Evolutionary conservation across 2,113 vertebrate genomes (phyloP).

Genomic region (Condylura cristata): DNA sequence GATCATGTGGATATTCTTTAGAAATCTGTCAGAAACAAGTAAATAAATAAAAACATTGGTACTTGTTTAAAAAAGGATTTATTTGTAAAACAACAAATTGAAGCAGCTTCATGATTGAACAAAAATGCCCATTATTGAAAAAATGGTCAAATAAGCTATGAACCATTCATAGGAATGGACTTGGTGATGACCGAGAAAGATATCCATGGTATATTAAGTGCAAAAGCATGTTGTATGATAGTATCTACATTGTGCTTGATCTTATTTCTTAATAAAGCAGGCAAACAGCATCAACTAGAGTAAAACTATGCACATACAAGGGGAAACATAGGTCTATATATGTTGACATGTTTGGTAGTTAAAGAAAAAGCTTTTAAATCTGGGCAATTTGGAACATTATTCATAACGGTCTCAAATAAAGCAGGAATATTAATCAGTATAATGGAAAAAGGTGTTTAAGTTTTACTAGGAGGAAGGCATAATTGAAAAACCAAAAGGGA

Average conservation of each 20-base stretch:
- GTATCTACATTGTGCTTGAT: neutral
- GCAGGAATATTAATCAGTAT: neutral
- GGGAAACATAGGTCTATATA: neutral
- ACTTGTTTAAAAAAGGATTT: neutral
- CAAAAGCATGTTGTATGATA: neutral
- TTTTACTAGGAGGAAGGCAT: neutral
- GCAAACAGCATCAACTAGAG: neutral
- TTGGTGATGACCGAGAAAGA: neutral
- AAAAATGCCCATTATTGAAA: neutral
- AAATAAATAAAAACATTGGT: neutral
- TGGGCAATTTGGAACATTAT: neutral
- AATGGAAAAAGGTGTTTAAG: neutral
- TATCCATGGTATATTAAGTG: neutral
- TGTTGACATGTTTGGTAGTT: neutral
- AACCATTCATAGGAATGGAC: neutral
- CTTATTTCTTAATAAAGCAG: neutral
- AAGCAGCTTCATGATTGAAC: too few species aligned
- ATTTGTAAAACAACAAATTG: neutral
- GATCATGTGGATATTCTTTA: neutral
- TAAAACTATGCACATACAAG: neutral
- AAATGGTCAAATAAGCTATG: neutral
- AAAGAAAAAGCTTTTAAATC: neutral
- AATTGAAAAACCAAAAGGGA: neutral
- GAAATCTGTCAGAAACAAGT: neutral
- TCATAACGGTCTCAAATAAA: neutral